Conservation (phyloP, 1,140 invertebrate species). For the Tachypleus tridentatus region DNA sequence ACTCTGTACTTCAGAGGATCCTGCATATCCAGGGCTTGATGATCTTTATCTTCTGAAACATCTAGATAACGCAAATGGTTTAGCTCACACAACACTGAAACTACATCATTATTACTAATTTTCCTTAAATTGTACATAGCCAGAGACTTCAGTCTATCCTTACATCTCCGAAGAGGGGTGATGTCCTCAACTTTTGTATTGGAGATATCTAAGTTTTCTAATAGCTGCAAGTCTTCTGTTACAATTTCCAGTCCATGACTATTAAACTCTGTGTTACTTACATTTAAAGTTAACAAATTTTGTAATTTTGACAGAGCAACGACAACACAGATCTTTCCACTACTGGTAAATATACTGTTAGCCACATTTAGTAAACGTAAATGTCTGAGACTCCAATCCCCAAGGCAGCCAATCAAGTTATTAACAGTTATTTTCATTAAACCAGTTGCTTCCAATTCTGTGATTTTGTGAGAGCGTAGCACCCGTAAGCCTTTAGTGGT, state of each 20-base stretch:
- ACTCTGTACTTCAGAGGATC: conserved; percentile 34
- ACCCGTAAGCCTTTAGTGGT: conserved; percentile 50
- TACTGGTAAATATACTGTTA: conserved; percentile 50
- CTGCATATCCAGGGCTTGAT: conserved; percentile 37
- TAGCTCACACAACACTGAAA: conserved; percentile 45
- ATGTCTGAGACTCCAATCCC: conserved; percentile 57
- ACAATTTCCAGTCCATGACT: conserved; percentile 52
- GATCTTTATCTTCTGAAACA: conserved; percentile 48
- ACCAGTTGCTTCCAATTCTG: conserved; percentile 46
- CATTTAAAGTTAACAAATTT: conserved; percentile 52
- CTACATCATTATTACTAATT: conserved; percentile 33
- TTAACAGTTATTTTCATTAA: conserved; percentile 46
- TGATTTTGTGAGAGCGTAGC: conserved; percentile 50
- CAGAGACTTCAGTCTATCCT: conserved; percentile 46
- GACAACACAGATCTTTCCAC: conserved; percentile 36
- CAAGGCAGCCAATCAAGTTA: conserved; percentile 53
- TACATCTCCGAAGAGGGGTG: conserved; percentile 47
- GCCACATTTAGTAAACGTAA: conserved; percentile 51
- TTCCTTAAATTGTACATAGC: conserved; percentile 52
- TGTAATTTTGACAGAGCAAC: conserved; percentile 37
- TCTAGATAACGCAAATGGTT: conserved; percentile 48
- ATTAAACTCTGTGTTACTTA: conserved; percentile 58
- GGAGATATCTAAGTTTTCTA: conserved; percentile 58
- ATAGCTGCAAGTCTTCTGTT: conserved; percentile 50
- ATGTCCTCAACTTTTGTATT: conserved; percentile 54